Evolutionary conservation across 2,797 vertebrate species (phyloP).

Genomic region (Mormyrus hasselquistii): DNA sequence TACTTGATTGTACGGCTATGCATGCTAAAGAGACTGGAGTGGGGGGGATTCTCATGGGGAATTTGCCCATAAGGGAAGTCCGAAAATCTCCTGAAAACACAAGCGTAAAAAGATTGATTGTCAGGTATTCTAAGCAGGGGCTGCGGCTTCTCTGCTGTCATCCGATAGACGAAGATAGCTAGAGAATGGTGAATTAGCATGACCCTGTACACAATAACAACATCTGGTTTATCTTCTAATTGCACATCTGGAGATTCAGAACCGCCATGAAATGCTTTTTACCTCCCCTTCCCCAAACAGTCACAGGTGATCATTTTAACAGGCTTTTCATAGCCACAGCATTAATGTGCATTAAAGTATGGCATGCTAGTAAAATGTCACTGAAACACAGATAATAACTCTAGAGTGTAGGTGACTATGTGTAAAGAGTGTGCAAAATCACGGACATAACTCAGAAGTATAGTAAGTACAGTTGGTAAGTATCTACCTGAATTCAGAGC

Average conservation of each 20-base stretch:
- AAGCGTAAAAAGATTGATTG: neutral
- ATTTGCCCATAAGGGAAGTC: neutral
- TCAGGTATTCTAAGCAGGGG: neutral
- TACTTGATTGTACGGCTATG: neutral
- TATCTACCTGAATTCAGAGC: neutral
- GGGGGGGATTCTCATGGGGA: neutral
- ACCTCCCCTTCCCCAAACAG: neutral
- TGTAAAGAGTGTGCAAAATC: neutral
- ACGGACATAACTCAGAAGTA: neutral
- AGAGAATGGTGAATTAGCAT: neutral
- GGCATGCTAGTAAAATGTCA: neutral
- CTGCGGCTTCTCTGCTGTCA: neutral
- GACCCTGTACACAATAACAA: conserved; percentile 9
- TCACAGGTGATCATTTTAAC: neutral
- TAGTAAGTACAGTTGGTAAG: neutral
- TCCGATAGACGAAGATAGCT: neutral
- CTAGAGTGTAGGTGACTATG: neutral
- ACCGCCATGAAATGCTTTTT: neutral
- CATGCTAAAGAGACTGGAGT: neutral
- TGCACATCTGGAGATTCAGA: conserved; percentile 12
- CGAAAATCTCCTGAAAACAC: neutral
- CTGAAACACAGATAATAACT: neutral
- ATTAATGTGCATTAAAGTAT: neutral
- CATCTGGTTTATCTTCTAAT: conserved; percentile 15
- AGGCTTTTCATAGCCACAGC: neutral